phyloP scores from a whole-genome alignment of 2,888 invertebrate genomes.

The Polymixis lichenea region DNA sequence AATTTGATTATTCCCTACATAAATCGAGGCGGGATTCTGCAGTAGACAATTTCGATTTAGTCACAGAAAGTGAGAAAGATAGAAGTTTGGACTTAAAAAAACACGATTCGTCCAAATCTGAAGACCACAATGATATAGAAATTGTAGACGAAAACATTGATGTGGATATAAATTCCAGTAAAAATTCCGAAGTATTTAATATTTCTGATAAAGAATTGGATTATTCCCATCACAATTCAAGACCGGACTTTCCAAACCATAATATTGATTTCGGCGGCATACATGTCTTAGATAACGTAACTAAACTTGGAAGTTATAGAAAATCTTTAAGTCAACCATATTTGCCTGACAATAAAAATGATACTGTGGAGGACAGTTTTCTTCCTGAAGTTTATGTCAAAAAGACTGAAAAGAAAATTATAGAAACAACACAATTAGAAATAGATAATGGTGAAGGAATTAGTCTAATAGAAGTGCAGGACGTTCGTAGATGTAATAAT shows the following conservation, averaged over 20 bases:
- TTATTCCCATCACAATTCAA: constrained; percentile 88
- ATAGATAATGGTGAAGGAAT: not conserved
- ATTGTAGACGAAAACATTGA: constrained; percentile 42
- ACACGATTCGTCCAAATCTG: constrained; percentile 23
- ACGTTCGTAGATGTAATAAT: constrained; percentile 36
- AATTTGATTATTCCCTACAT: constrained; percentile 91
- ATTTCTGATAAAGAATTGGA: constrained; percentile 92
- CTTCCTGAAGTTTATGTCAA: constrained; percentile 57
- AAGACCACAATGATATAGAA: constrained; percentile 18
- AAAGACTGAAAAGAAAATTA: constrained; percentile 18
- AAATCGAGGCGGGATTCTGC: constrained; percentile 71
- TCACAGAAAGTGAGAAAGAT: constrained; percentile 14
- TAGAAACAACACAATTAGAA: not conserved
- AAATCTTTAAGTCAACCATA: constrained; percentile 49
- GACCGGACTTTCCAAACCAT: constrained; percentile 63
- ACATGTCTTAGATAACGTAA: constrained; percentile 72
- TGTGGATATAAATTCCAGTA: constrained; percentile 68
- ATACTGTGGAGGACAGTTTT: constrained; percentile 39
- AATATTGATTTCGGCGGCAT: constrained; percentile 75
- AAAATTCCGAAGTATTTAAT: constrained; percentile 77
- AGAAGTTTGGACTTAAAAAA: constrained; percentile 18
- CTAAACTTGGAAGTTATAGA: constrained; percentile 48
- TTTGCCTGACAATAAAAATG: constrained; percentile 25
- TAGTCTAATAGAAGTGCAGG: constrained; percentile 33
- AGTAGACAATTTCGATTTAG: constrained; percentile 71